Percentiles rank a stretch among this genome's conserved stretches.
phyloP scores from a whole-genome alignment of 1,140 invertebrate species.

The Akabosia matsudoensis region DNA sequence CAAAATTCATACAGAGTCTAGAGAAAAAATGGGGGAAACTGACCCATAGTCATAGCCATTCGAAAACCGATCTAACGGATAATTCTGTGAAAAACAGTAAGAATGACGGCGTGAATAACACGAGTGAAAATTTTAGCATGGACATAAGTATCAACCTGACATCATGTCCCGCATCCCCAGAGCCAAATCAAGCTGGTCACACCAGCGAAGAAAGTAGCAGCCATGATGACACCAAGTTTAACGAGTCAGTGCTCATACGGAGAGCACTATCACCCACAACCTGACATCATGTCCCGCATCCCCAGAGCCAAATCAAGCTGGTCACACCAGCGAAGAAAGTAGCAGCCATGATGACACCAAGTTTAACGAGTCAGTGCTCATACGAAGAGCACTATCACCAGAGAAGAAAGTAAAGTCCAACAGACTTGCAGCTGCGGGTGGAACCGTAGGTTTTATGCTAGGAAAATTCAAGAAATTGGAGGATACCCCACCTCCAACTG shows the following conservation, averaged over 20 bases:
- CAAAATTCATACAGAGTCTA: slow-evolving; percentile 53
- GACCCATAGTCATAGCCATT: slow-evolving; percentile 40
- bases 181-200: not conserved
- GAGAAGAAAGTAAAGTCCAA: slow-evolving; percentile 37
- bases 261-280: not conserved
- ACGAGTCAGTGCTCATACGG: slow-evolving; percentile 41
- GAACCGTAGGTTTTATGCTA: slow-evolving; percentile 60
- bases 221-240: not conserved
- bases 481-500: slow-evolving; percentile 46
- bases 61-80: too few relatives aligned
- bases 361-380: slow-evolving; percentile 36
- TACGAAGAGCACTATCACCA: slow-evolving; percentile 42
- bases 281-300: not conserved
- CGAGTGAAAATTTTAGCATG: too few relatives aligned
- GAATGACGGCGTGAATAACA: too few relatives aligned
- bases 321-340: not conserved
- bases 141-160: too few relatives aligned
- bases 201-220: slow-evolving; percentile 14
- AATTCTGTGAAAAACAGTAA: not conserved
- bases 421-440: slow-evolving; percentile 27
- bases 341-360: slow-evolving; percentile 9
- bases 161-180: not conserved
- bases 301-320: not conserved
- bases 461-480: slow-evolving; percentile 70
- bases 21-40: slow-evolving; percentile 56